Conservation (phyloP, 2,888 invertebrate genomes). For the Metopia argyrocephala region DNA sequence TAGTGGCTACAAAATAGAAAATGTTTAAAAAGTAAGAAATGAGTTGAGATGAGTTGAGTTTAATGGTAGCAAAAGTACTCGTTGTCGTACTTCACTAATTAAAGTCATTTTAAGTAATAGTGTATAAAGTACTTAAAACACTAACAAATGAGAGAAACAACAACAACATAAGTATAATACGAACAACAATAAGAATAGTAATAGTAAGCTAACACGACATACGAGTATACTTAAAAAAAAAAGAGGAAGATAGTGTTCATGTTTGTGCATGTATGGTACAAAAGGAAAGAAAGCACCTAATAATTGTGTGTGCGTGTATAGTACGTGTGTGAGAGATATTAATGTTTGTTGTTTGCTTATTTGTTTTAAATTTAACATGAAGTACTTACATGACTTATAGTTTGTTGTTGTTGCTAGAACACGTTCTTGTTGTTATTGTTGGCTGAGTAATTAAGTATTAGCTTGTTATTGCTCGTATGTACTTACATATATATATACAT, state of each 20-base stretch:
- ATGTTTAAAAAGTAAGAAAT: background rate
- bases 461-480: background rate
- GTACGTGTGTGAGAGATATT: slow-evolving; percentile 7
- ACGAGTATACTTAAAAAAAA: background rate
- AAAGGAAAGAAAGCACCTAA: background rate
- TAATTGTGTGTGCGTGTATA: background rate
- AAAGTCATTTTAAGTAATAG: slow-evolving; percentile 59
- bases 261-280: background rate
- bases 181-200: background rate
- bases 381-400: slow-evolving; percentile 57
- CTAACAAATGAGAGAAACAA: slow-evolving; percentile 18
- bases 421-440: background rate
- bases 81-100: no score
- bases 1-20: background rate
- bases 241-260: background rate
- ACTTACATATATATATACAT: background rate
- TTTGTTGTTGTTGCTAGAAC: slow-evolving; percentile 20
- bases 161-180: slow-evolving; percentile 1
- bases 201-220: background rate
- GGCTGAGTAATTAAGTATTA: background rate
- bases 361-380: slow-evolving; percentile 53
- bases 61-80: slow-evolving; percentile 50
- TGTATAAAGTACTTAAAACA: slow-evolving; percentile 42
- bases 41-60: slow-evolving; percentile 12
- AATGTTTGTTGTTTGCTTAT: slow-evolving; percentile 42